phyloP scores from a whole-genome alignment of 2,113 vertebrate genomes.

The Bucco capensis region DNA sequence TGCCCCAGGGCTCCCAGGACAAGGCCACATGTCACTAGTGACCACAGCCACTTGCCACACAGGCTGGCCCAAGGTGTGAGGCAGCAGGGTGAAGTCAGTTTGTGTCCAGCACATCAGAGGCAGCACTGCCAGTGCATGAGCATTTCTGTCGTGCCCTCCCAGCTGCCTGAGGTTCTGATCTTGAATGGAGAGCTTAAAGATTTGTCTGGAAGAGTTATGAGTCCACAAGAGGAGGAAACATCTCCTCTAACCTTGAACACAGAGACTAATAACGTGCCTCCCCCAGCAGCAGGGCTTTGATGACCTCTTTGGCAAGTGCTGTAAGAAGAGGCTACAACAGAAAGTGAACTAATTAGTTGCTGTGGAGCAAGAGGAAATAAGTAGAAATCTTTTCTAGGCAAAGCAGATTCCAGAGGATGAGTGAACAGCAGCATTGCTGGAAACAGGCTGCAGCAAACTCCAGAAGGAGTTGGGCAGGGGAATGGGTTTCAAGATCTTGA shows the following conservation, averaged over 20 bases:
- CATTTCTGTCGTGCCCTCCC: not conserved
- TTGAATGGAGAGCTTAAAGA: not conserved
- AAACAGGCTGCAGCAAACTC: not conserved
- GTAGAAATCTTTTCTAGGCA: not conserved
- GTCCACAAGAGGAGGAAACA: not conserved
- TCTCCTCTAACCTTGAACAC: constrained; percentile 37
- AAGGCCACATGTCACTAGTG: not conserved
- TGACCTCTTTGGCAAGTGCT: constrained; percentile 14
- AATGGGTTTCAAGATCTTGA: not conserved
- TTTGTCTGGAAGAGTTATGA: not conserved
- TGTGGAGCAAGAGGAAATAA: constrained; percentile 2
- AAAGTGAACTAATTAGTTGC: constrained; percentile 45
- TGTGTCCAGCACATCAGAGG: not conserved
- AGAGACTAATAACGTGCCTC: not conserved
- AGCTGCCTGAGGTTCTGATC: not conserved
- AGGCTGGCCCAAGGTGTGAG: not conserved
- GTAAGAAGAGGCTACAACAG: constrained; percentile 20
- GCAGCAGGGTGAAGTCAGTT: not conserved
- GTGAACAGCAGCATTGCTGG: not conserved
- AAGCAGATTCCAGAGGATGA: not conserved
- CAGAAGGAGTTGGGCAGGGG: fast-evolving
- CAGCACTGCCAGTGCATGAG: not conserved
- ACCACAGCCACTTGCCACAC: not conserved
- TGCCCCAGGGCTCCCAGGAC: not conserved
- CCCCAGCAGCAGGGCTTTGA: not conserved